A percentile compares a stretch with the other conserved stretches of the same genome.
Conservation (phyloP, 2,888 invertebrate species). For the Heterodera filipjevi region DNA sequence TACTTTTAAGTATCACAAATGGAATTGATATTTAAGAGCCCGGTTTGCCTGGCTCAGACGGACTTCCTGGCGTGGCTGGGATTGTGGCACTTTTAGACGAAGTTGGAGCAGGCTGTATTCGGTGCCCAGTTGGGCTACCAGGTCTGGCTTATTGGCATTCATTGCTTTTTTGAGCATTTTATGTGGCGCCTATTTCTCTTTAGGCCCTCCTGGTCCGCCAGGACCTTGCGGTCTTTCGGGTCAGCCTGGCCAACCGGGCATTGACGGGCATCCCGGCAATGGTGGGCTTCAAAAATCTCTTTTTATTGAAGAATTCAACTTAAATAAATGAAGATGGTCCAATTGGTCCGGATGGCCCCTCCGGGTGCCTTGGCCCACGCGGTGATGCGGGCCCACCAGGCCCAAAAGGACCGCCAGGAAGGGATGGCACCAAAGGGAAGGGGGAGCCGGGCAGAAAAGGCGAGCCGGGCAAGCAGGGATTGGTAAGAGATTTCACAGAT, state of each 20-base stretch:
- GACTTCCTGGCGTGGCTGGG: constrained; percentile 23
- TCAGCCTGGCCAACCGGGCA: constrained; percentile 21
- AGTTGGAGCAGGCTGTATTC: constrained; percentile 18
- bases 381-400: constrained; percentile 13
- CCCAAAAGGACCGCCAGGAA: constrained; percentile 6
- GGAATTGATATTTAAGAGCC: background rate
- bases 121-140: constrained; percentile 17
- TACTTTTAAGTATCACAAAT: background rate
- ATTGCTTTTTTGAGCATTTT: background rate
- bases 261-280: constrained; percentile 24
- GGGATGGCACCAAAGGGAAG: constrained; percentile 19
- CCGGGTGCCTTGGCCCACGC: constrained; percentile 12
- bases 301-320: background rate
- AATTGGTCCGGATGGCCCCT: background rate
- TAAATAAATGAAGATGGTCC: too few relatives aligned
- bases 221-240: constrained; percentile 18
- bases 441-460: constrained; percentile 20
- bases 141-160: background rate
- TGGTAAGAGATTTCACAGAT: background rate
- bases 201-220: constrained; percentile 19
- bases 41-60: constrained; percentile 10
- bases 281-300: background rate
- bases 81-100: constrained; percentile 24
- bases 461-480: constrained; percentile 13
- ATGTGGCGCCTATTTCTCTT: background rate